Percentiles rank a stretch among this genome's conserved stretches.
Evolutionary conservation across 2,888 invertebrate species (phyloP).

Genomic region (Zhuqinia jingwanae): DNA sequence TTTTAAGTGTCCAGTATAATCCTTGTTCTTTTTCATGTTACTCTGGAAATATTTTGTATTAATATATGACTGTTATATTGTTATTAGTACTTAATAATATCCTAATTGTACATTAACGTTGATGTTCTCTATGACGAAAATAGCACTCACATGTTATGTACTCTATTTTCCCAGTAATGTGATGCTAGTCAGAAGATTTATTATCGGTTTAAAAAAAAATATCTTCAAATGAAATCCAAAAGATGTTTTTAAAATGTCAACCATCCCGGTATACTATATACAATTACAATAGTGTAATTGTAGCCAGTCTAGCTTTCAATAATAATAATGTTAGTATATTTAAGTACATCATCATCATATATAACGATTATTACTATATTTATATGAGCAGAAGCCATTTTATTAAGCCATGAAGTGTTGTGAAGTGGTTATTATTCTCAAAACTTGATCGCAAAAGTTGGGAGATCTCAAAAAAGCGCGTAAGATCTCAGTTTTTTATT

Average conservation of each 20-base stretch:
- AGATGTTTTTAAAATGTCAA: background rate
- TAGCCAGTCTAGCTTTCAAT: background rate
- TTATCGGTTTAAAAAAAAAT: background rate
- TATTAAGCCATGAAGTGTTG: too few species aligned
- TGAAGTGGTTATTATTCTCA: too few species aligned
- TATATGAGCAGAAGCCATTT: too few species aligned
- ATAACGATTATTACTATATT: too few species aligned
- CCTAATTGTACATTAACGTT: background rate
- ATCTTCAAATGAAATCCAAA: background rate
- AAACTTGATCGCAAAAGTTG: background rate
- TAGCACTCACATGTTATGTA: constrained; percentile 47
- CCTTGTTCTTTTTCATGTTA: background rate
- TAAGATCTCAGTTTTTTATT: too few species aligned
- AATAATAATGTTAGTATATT: too few species aligned
- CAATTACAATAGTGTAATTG: background rate
- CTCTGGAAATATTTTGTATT: constrained; percentile 8
- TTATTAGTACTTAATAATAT: background rate
- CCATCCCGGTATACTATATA: constrained; percentile 25
- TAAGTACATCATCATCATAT: too few species aligned
- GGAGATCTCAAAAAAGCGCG: too few species aligned
- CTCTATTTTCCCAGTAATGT: constrained; percentile 45
- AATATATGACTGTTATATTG: background rate
- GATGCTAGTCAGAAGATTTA: constrained; percentile 63
- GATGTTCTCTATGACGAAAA: background rate
- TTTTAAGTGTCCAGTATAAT: background rate